Evolutionary conservation across 2,888 invertebrate genomes (phyloP).

Genomic region (Gari tellinella): DNA sequence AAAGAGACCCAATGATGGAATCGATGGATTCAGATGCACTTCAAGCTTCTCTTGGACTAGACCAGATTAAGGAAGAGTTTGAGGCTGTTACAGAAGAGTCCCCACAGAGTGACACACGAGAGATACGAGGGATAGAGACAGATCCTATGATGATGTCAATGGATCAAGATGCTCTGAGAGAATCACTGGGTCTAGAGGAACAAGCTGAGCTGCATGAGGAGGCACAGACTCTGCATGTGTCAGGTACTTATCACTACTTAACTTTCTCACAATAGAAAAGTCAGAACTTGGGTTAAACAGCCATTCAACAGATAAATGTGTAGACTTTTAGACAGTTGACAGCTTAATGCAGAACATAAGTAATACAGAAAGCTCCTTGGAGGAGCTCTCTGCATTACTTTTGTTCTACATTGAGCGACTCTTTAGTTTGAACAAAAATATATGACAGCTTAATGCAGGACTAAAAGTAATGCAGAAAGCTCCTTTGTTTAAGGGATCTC

Average conservation of each 20-base stretch:
- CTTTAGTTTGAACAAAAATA: no score
- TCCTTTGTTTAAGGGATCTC: no score
- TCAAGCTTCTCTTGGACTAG: slow-evolving; percentile 25
- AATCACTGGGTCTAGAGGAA: slow-evolving; percentile 47
- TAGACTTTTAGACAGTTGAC: no score
- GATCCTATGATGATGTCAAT: slow-evolving; percentile 57
- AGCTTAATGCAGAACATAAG: no score
- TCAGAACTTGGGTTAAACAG: no score
- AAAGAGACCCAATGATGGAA: slow-evolving; percentile 44
- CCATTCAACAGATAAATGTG: no score
- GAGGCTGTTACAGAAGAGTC: slow-evolving; percentile 2
- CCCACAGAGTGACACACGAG: background rate
- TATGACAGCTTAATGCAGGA: no score
- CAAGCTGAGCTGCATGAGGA: slow-evolving; percentile 15
- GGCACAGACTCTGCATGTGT: slow-evolving; percentile 37
- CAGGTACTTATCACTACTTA: slow-evolving; percentile 28
- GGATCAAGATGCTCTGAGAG: slow-evolving; percentile 52
- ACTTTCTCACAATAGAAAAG: background rate
- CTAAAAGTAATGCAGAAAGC: no score
- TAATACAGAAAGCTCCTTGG: no score
- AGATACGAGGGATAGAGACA: slow-evolving; percentile 1
- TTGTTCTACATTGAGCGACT: no score
- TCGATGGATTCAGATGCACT: slow-evolving; percentile 57
- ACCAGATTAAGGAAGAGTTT: slow-evolving; percentile 16
- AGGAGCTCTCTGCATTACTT: no score